Evolutionary conservation across 53 echinoderm and acorn worm genomes (phyloP), one percentile per base, ranked within the genome.

Genomic region (Apostichopus leukothele): DNA sequence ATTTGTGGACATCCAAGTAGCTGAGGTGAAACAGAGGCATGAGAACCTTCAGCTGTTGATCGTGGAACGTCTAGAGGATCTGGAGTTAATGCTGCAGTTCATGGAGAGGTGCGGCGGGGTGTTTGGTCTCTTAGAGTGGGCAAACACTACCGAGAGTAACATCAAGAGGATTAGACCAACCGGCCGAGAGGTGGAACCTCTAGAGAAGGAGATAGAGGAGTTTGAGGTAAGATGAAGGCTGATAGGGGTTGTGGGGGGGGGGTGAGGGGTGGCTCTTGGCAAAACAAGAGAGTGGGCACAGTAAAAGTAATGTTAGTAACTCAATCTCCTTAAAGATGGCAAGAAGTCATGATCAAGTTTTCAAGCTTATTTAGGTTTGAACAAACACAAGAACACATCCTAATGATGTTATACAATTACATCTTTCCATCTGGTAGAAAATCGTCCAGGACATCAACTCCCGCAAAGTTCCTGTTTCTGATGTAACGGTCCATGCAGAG

Each of bases 81-180:
- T 99, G 55, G 99, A 99, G 83, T 91, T 95, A 60, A 94, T 94
- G 91, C 93, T 94, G 90, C 93, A 94, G 86, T 95, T 96, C 89
- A 94, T 95, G 92, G 96, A 99, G 91, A 89, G 94, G 18, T 94
- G 94, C 21, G 96, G 93, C 18, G 95, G 94, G 19, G 94, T 96
- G 88, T 96, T 93, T 75, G 96, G 91, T 50, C 93, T 99, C 13
- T 83, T 92, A 67, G 96, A 94, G 26, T 99, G 96, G 99, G 93
- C 94, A 51, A 96, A 83, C 60, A 89, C 84, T 27, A 96, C 96
- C 1, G 93, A 96, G 91, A 91, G 83, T 51, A 90, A 93, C 73
- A 92, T 99, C 6, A 89, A 96, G 52, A 90, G 90, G 60, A 18
- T 93, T 79, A 93, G 92, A 63, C 99, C 99, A 5, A 92, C 89